Base-by-base conservation (phyloP, 2,888 invertebrate species). In the Timema cristinae region DNA sequence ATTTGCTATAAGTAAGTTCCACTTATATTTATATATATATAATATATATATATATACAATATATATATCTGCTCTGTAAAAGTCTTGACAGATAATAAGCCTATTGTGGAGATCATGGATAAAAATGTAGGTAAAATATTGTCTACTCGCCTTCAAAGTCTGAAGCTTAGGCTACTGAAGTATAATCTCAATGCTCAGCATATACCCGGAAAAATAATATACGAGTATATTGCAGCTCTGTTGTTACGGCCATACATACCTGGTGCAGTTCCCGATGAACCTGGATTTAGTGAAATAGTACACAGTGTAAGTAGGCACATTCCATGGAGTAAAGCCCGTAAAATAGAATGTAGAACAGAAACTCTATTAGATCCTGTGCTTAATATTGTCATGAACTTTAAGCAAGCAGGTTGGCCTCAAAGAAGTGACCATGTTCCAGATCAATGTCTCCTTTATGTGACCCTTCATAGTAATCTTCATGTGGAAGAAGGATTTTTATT, bases 61-160 rank as follows among this genome's bases (percentile, higher is more conserved):
- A 50, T 66, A 32, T 72, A 72, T 63, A 66, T 47, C 7, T 51
- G 63, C 9, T 13, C 49, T 15, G 68, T 69, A 13, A 15, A 50
- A 67, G 49, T 61, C 48, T 51, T 71, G n/a, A 73, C 63, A 11
- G 68, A 66, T 63, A 51, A 73, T 48, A 71, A 68, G 16, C 69
- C 68, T 15, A 32, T 51, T n/a, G 68, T 61, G 6, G n/a, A 66
- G 16, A 51, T 73, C 11, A 66, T 66, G 63, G 48, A 63, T 8
- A 63, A 63, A 4, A 10, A 32, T 63, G 63, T 63, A n/a, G 54
- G 11, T 54, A 54, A 54, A 54, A 54, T 54, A 11, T 13, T 54
- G 54, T 54, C 54, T 4, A 47, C 63, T 15, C 9, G 63, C 9
- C 63, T 63, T 48, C 63, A 63, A 15, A 10, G 32, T 1, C 63